phyloP scores from a whole-genome alignment of 2,797 vertebrate species.

The Coccyzus lansbergi region DNA sequence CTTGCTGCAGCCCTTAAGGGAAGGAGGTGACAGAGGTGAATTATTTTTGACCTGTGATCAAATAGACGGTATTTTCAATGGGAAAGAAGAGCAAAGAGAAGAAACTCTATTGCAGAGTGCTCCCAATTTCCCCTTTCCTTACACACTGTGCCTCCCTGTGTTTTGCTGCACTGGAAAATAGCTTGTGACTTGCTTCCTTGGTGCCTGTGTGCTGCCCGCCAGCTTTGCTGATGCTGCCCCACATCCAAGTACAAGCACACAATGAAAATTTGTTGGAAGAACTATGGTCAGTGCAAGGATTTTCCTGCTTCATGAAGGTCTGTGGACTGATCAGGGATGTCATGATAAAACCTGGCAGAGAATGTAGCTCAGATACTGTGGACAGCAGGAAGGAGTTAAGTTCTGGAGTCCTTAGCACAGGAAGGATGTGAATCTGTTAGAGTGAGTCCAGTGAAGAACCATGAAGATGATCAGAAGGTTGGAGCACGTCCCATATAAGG shows the following conservation, averaged over 20 bases:
- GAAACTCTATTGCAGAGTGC: not conserved
- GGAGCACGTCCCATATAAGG: too few species aligned
- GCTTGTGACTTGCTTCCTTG: not conserved
- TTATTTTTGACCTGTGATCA: conserved; percentile 1
- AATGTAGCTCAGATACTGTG: not conserved
- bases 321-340: rapidly evolving
- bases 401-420: too few species aligned
- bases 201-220: not conserved
- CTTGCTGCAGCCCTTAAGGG: not conserved
- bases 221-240: not conserved
- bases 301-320: not conserved
- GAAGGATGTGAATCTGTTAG: too few species aligned
- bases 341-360: not conserved
- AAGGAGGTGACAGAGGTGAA: not conserved
- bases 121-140: not conserved
- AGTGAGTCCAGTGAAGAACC: too few species aligned
- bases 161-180: not conserved
- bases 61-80: not conserved
- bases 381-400: not conserved
- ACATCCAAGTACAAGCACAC: rapidly evolving
- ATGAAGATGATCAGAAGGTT: too few species aligned
- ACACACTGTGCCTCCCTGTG: rapidly evolving
- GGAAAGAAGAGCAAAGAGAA: not conserved
- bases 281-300: not conserved
- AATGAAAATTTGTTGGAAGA: not conserved